Evolutionary conservation across 2,113 vertebrate species (phyloP).

Genomic region (Epinephelus cyanopodus): DNA sequence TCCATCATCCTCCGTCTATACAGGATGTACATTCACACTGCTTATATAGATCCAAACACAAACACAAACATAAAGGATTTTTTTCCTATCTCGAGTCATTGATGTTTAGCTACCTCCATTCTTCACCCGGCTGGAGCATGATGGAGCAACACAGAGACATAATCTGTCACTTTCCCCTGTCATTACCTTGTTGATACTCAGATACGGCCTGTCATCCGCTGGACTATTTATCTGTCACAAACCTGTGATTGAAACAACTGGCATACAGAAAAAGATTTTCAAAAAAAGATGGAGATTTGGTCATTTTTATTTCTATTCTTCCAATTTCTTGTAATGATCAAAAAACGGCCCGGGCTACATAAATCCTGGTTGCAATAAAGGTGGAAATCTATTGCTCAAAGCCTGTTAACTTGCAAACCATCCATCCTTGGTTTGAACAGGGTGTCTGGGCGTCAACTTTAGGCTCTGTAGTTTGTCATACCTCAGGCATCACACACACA

Average conservation of each 20-base stretch:
- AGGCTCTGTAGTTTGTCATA: conserved; percentile 40
- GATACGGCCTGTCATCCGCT: conserved; percentile 64
- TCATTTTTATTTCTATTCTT: conserved; percentile 65
- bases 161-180: conserved; percentile 81
- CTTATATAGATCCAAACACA: conserved; percentile 36
- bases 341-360: conserved; percentile 67
- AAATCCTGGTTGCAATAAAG: conserved; percentile 60
- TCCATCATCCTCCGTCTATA: conserved; percentile 33
- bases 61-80: conserved; percentile 21
- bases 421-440: conserved; percentile 54
- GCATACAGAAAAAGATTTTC: conserved; percentile 27
- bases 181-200: conserved; percentile 81
- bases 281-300: conserved; percentile 48
- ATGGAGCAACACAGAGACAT: conserved; percentile 75
- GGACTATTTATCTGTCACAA: conserved; percentile 73
- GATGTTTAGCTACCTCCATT: conserved; percentile 58
- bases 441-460: conserved; percentile 36
- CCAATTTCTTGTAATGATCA: conserved; percentile 66
- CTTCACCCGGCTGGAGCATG: conserved; percentile 65
- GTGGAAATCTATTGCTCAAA: conserved; percentile 72
- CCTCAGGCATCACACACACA: conserved; percentile 6
- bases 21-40: conserved; percentile 4
- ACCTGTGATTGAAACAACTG: conserved; percentile 74
- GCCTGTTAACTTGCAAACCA: conserved; percentile 74
- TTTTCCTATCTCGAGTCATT: conserved; percentile 34